A percentile compares a stretch with the other conserved stretches of the same genome.
These are phyloP conservation scores for Propithecus coquereli DNA, from an alignment of 2,113 vertebrate species.

Conservation along the genomic window DNA sequence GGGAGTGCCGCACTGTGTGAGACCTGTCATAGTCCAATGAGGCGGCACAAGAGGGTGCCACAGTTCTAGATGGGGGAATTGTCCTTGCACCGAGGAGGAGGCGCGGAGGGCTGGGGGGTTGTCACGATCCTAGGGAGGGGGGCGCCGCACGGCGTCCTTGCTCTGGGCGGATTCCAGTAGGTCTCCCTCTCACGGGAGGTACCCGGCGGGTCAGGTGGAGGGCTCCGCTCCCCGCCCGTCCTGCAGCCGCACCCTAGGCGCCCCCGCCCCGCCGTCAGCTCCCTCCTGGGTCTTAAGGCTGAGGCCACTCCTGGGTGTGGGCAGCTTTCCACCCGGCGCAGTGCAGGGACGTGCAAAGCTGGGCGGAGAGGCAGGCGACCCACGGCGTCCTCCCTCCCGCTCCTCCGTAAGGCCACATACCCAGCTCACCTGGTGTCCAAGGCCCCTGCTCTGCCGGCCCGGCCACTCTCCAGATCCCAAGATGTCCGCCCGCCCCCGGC, in stretches of 20 bases:
- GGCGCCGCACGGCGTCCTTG: background rate
- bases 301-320: constrained; percentile 48
- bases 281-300: constrained; percentile 5
- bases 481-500: constrained; percentile 76
- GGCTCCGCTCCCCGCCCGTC: constrained; percentile 59
- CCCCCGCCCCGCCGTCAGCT: constrained; percentile 64
- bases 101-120: background rate
- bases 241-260: constrained; percentile 64
- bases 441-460: background rate
- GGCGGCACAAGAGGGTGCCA: constrained; percentile 26
- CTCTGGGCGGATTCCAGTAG: background rate
- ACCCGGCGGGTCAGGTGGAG: constrained; percentile 4
- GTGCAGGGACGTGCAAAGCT: background rate
- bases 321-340: constrained; percentile 16
- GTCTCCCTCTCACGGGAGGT: background rate
- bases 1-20: background rate
- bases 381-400: background rate
- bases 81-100: background rate
- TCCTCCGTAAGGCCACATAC: background rate
- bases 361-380: background rate
- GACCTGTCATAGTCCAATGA: constrained; percentile 8
- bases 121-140: constrained; percentile 3
- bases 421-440: constrained; percentile 65
- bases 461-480: constrained; percentile 66
- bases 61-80: background rate